Evolutionary conservation across 2,888 invertebrate species (phyloP), one percentile per base, ranked within the genome.

Genomic region (Aethes cnicana): DNA sequence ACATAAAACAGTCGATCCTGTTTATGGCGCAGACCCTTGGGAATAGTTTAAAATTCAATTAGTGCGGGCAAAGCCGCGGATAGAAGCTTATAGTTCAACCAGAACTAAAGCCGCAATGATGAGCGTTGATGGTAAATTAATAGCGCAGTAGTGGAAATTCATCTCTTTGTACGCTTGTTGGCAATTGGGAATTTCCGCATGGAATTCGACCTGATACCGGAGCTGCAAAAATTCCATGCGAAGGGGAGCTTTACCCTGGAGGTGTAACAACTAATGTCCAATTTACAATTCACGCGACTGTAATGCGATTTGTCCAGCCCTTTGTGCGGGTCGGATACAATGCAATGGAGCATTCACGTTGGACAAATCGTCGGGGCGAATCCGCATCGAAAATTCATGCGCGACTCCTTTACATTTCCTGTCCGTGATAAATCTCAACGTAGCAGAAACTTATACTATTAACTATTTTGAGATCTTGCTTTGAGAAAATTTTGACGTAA

Each of bases 261-360:
- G 76, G 80, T 81, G 78, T 83, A 82, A 81, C 82, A 74, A 81
- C 78, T 86, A 87, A 88, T 88, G 86, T 77, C 79, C 87, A 89
- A 89, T 88, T 87, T 88, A 87, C 85, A 88, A 89, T 89, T 88
- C 87, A 86, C 81, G 83, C 83, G 81, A 77, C 72, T 68, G 80
- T 89, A 86, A 88, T 87, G 77, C 80, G 84, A 88, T 89, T 88
- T 86, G 77, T 83, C 74, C 78, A 75, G 80, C 81, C 86, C 86
- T 83, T 88, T 87, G 86, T 83, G 81, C 75, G 71, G 52, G 52
- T 71, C 69, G 68, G 66, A 63, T 53, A 60, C 69, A 68, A 46
- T 52, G 52, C 74, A 68, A 67, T 63, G 63, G 66, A 65, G 72
- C 72, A 71, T 72, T 74, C 72, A 72, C 68, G 69, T 68, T 62